Base-by-base conservation (phyloP, 2,888 invertebrate species). In the Silvanus unidentatus region DNA sequence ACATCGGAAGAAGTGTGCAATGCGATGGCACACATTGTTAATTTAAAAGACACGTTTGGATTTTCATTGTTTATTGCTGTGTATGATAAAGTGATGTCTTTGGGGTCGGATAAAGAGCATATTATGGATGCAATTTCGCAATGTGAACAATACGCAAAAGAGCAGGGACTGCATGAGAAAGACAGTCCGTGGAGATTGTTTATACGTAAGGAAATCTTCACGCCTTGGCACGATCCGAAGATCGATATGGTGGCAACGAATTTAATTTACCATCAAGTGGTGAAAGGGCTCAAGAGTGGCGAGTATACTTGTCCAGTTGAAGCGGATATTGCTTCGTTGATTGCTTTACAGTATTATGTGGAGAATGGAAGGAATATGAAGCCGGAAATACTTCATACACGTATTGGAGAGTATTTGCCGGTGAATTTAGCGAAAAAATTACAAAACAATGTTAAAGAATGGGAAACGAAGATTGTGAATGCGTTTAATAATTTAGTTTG, bases 81-180 rank as follows among this genome's bases (percentile, higher is more conserved):
- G 10, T 90, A 85, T 63, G 94, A 95, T 64, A 95, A 94, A 74
- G 86, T 91, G 1, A 80, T 92, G 56, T 93, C 93, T 0, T 70
- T 95, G 45, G 94, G 94, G 28, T 87, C 86, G 68, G 93, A 89
- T 49, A 81, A 81, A 12, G 94, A 95, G 69, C 94, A 95, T 65
- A 86, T 97, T 0, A 87, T 96, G 86, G 96, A 97, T 72, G 96
- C 95, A 1, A 88, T 97, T 60, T 92, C 92, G 0, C 93, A 94
- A 68, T 95, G 95, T 69, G 96, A 97, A 68, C 95, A 96, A 67
- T 94, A 90, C 68, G 88, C 92, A 16, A 92, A 88, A 71, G 94
- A 94, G 69, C 86, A 89, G 66, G 91, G 92, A 0, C 81, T 84
- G 2, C 81, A 84, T 44, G 93, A 94, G 67, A 78, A 86, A 56